Base-by-base conservation (phyloP, 2,113 vertebrate species). In the Catagonus wagneri region DNA sequence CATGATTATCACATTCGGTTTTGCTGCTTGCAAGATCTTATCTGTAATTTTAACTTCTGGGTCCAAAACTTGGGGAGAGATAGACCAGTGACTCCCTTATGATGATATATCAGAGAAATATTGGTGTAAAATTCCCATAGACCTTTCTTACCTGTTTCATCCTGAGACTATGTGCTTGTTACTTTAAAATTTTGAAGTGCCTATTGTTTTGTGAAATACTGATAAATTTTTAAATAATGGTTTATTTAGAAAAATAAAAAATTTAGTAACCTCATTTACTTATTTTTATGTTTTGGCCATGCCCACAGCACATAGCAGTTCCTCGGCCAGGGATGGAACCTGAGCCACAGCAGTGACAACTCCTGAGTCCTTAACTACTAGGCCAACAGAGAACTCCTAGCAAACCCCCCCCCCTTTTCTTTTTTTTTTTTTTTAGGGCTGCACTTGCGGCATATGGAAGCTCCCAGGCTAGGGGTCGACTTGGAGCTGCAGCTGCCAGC, bases 171-270 rank as follows among this genome's bases (percentile, higher is more conserved):
- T 78, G 27, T 85, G 36, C 54, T 83, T 78, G 25, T 63, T 83
- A 29, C 56, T 94, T 79, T 88, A n/a, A 66, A 83, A 79, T 79
- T 75, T 54, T 95, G 56, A 83, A 44, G 29, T 74, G 13, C 36
- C 17, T 69, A 65, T 92, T 90, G 66, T 75, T 88, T 58, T 79
- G 71, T 93, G 68, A 90, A 90, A 69, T 71, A 80, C 8, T 78
- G n/a, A 74, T 16, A 86, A 10, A 68, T 72, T 61, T 74, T 81
- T 16, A 1, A 29, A 66, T 89, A 83, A 68, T 56, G 3, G 2
- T 69, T 76, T 72, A 56, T 50, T 85, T 75, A 27, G 23, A 34
- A 71, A 90, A 96, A 61, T 87, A n/a, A 78, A 65, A 65, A 69
- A 81, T n/a, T 76, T 50, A 56, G 20, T 23, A 76, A 16, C 20